Conservation (phyloP, 2,888 invertebrate species). For the Vesta saturnalis region DNA sequence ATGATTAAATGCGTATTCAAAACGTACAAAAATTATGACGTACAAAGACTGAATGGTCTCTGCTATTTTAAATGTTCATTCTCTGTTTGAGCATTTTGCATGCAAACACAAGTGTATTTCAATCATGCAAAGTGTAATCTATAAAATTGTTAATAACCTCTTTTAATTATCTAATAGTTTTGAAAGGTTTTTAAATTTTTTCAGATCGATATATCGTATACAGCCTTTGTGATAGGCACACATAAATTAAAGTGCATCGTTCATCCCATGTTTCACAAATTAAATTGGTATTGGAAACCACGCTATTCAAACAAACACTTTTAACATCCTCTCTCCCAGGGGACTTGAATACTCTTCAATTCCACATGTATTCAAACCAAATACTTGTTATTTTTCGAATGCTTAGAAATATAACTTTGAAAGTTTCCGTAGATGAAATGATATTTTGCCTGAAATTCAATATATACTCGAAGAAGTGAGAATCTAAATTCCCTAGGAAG, state of each 20-base stretch:
- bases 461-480: background rate
- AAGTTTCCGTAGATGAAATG: background rate
- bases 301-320: background rate
- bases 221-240: too few species aligned
- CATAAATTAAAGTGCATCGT: background rate
- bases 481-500: background rate
- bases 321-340: slow-evolving; percentile 1
- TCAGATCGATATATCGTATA: too few species aligned
- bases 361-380: slow-evolving; percentile 1
- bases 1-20: too few species aligned
- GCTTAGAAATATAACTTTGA: background rate
- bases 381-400: slow-evolving; percentile 1
- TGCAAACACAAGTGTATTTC: too few species aligned
- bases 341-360: background rate
- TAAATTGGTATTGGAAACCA: background rate
- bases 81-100: too few species aligned
- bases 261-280: background rate
- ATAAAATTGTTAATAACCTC: too few species aligned
- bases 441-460: background rate
- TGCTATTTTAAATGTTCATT: too few species aligned
- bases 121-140: too few species aligned
- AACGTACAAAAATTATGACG: too few species aligned
- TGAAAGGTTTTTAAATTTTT: too few species aligned
- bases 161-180: too few species aligned
- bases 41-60: too few species aligned